Evolutionary conservation across 2,888 invertebrate species (phyloP).

Genomic region (Nemapogon koenigi): DNA sequence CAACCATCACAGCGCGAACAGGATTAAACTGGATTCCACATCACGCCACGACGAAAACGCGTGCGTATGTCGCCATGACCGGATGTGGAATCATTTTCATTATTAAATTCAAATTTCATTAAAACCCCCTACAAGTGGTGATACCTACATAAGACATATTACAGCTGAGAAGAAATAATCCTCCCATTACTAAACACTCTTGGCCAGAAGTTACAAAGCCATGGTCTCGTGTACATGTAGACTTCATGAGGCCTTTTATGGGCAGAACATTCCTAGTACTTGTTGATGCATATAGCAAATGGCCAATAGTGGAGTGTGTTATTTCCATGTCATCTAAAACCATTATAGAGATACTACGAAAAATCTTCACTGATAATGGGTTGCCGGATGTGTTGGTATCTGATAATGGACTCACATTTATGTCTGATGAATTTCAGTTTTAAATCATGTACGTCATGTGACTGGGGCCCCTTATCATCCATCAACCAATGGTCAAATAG

Average conservation of each 20-base stretch:
- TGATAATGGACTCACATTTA: constrained; percentile 8
- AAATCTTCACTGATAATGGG: constrained; percentile 6
- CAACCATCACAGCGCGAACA: too few relatives aligned
- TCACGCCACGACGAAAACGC: too few relatives aligned
- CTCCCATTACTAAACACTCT: constrained; percentile 10
- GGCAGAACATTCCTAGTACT: constrained; percentile 16
- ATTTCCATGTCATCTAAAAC: constrained; percentile 2
- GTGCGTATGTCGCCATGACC: too few relatives aligned
- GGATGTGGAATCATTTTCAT: too few relatives aligned
- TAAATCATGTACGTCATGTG: constrained; percentile 11
- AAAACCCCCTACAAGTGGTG: too few relatives aligned
- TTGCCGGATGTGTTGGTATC: constrained; percentile 4
- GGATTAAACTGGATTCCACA: too few relatives aligned
- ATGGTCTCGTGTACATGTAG: constrained; percentile 16
- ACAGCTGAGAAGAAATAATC: constrained; percentile 12
- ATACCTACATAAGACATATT: constrained; percentile 14
- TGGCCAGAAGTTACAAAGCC: constrained; percentile 14
- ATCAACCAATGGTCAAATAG: constrained; percentile 15
- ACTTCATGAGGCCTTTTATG: constrained; percentile 16
- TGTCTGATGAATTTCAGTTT: constrained; percentile 8
- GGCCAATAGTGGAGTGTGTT: constrained; percentile 14
- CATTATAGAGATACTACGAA: constrained; percentile 2
- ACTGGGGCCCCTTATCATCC: constrained; percentile 14
- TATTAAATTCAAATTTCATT: too few relatives aligned
- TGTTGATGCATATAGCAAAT: constrained; percentile 15